phyloP scores from a whole-genome alignment of 92 coral and sea anemone genomes.

The Blastomussa wellsi region DNA sequence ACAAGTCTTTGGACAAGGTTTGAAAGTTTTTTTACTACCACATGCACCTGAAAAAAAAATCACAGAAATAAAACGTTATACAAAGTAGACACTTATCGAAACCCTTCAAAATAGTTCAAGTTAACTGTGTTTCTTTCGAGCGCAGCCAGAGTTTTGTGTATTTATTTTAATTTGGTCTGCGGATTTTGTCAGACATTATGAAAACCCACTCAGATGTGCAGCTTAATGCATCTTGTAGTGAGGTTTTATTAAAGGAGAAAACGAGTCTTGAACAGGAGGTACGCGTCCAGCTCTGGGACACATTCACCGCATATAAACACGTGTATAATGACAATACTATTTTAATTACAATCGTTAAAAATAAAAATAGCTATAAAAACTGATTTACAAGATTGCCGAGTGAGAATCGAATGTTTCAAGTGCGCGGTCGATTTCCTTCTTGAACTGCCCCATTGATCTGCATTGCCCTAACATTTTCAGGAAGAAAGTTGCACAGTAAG shows the following conservation, averaged over 20 bases:
- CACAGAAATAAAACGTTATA: background rate
- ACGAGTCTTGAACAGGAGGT: too few species aligned
- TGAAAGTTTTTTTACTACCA: constrained; percentile 59
- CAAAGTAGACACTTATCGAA: background rate
- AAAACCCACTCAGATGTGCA: background rate
- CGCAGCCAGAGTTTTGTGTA: background rate
- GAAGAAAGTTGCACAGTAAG: too few species aligned
- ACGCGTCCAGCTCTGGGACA: too few species aligned
- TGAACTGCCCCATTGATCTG: too few species aligned
- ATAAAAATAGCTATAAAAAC: too few species aligned
- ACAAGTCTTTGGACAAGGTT: constrained; percentile 74
- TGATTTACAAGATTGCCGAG: too few species aligned
- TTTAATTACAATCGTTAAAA: too few species aligned
- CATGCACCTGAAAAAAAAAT: constrained; percentile 71
- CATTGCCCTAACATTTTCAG: too few species aligned
- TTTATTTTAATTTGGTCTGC: background rate
- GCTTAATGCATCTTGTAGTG: background rate
- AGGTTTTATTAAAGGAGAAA: background rate
- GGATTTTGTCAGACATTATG: background rate
- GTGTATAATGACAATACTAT: background rate
- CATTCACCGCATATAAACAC: too few species aligned
- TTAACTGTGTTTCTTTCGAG: background rate
- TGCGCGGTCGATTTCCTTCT: too few species aligned
- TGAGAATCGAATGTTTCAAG: too few species aligned
- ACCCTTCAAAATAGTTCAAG: background rate